phyloP scores from a whole-genome alignment of 2,797 vertebrate species.

The Rhabdomys pumilio region DNA sequence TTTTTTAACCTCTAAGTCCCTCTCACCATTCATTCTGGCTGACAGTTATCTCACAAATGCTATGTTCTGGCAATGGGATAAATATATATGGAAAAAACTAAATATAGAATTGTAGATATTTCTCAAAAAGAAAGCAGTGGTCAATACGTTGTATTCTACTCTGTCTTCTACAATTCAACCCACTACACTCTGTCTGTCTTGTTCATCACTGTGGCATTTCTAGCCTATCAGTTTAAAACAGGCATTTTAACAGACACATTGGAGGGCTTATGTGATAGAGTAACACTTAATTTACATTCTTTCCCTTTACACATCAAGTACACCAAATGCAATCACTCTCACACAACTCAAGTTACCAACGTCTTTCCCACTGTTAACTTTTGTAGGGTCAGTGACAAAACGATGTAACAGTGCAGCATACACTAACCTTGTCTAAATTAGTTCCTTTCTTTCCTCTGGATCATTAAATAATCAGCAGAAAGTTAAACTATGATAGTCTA shows the following conservation, averaged over 20 bases:
- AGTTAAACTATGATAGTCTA: slow-evolving; percentile 47
- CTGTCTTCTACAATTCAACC: neutral
- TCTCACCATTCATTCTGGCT: neutral
- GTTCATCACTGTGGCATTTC: neutral
- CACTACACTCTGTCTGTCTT: neutral
- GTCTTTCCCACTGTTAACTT: slow-evolving; percentile 47
- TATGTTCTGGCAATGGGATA: neutral
- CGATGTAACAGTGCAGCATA: neutral
- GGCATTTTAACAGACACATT: neutral
- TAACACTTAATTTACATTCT: slow-evolving; percentile 32
- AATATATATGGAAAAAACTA: neutral
- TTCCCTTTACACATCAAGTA: neutral
- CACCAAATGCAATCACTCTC: neutral
- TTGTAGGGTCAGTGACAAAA: slow-evolving; percentile 12
- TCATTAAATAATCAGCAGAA: slow-evolving; percentile 24
- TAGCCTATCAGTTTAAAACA: slow-evolving; percentile 4
- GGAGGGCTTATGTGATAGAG: neutral
- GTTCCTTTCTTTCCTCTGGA: slow-evolving; percentile 9
- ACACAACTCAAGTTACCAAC: slow-evolving; percentile 45
- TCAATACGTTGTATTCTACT: neutral
- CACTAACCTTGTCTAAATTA: slow-evolving; percentile 31
- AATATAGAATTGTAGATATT: neutral
- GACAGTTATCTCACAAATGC: slow-evolving; percentile 7
- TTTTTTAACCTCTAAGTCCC: neutral
- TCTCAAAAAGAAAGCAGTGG: neutral